phyloP scores from a whole-genome alignment of 1,140 invertebrate genomes.

The Zaprionus inermis region DNA sequence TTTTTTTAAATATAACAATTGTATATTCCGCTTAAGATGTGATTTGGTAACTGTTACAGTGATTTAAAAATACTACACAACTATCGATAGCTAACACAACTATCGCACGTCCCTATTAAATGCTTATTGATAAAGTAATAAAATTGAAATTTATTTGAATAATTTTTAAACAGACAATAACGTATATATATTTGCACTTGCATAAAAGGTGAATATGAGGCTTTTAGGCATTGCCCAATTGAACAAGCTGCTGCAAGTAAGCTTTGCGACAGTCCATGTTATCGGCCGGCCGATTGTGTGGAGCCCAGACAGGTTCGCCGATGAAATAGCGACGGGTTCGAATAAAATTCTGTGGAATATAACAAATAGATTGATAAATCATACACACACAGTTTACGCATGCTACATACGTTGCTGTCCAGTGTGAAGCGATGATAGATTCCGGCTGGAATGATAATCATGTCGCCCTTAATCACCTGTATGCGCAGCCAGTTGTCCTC shows the following conservation, averaged over 20 bases:
- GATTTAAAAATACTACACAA: not conserved
- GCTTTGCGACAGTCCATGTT: conserved; percentile 91
- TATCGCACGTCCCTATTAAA: not conserved
- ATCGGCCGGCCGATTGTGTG: conserved; percentile 95
- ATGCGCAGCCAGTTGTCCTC: conserved; percentile 98
- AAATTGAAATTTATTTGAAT: not conserved
- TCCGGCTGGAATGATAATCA: conserved; percentile 97
- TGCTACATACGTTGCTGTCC: conserved; percentile 88
- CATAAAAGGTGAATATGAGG: conserved; percentile 3
- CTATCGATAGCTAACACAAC: not conserved
- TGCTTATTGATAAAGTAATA: not conserved
- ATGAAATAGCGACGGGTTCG: conserved; percentile 94
- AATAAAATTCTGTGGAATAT: conserved; percentile 90
- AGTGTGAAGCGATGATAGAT: conserved; percentile 99
- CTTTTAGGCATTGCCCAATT: conserved; percentile 59
- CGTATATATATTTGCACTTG: conserved; percentile 1
- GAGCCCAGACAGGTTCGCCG: conserved; percentile 96
- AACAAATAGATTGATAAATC: not conserved
- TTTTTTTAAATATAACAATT: not conserved
- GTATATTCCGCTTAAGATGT: not conserved
- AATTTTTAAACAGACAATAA: not conserved
- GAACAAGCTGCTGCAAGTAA: conserved; percentile 88
- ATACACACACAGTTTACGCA: conserved; percentile 72
- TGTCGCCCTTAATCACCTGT: conserved; percentile 92
- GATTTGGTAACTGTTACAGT: not conserved